Evolutionary conservation across 1,140 invertebrate species (phyloP).

Genomic region (Aporrectodea caliginosa): DNA sequence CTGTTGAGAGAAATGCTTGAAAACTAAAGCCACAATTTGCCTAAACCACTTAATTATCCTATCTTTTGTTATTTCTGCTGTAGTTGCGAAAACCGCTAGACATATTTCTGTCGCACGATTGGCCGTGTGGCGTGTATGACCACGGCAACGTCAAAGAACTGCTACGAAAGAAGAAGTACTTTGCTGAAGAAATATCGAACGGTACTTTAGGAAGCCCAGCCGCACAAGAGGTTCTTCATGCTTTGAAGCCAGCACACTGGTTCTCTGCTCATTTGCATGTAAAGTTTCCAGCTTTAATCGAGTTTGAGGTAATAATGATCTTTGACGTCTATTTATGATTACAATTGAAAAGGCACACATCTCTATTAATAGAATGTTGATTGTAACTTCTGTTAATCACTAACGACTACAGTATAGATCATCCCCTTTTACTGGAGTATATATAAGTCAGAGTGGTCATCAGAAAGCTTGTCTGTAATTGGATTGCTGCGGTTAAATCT

Average conservation of each 20-base stretch:
- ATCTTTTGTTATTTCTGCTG: neutral
- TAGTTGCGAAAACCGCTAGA: conserved; percentile 64
- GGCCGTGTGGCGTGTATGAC: conserved; percentile 84
- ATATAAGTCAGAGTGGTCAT: neutral
- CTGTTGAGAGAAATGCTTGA: no score
- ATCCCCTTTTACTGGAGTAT: neutral
- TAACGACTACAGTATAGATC: neutral
- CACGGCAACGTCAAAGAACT: conserved; percentile 74
- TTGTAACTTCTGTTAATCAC: neutral
- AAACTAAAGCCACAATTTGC: no score
- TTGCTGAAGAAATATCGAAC: conserved; percentile 76
- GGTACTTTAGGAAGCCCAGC: conserved; percentile 80
- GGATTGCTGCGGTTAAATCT: no score
- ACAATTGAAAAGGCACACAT: neutral
- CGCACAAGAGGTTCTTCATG: conserved; percentile 71
- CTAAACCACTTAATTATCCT: no score
- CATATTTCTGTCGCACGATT: conserved; percentile 93
- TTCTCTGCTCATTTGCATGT: conserved; percentile 96
- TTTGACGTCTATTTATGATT: neutral
- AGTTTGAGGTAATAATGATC: conserved; percentile 61
- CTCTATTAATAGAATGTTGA: neutral
- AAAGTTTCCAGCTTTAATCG: conserved; percentile 84
- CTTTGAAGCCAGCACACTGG: conserved; percentile 84
- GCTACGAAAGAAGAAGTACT: conserved; percentile 77
- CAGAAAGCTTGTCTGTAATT: neutral